phyloP scores from a whole-genome alignment of 2,797 vertebrate species.

The Cyclura pinguis region DNA sequence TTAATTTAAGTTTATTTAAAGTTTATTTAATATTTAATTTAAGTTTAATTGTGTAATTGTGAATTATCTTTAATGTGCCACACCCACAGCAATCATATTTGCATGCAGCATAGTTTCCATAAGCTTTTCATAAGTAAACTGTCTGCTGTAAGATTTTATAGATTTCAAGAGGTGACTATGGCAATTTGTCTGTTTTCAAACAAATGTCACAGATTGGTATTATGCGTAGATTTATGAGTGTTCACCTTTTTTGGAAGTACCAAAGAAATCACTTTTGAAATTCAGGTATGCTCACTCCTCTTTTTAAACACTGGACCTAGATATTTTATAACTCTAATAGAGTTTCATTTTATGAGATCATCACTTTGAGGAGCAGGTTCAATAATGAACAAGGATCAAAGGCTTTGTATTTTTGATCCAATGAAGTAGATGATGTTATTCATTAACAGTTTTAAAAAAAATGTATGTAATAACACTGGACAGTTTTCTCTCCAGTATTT shows the following conservation, averaged over 20 bases:
- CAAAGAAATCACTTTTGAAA: background rate
- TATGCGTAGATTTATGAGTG: background rate
- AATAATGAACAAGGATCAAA: too few species aligned
- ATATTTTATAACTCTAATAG: too few species aligned
- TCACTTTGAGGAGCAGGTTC: too few species aligned
- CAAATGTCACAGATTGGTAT: background rate
- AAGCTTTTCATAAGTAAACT: background rate
- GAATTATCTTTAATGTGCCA: background rate
- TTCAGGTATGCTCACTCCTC: background rate
- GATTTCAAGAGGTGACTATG: background rate
- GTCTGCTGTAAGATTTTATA: background rate
- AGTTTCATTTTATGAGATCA: too few species aligned
- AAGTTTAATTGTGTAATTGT: background rate
- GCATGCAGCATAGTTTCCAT: background rate
- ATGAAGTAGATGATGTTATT: too few species aligned
- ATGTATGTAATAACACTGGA: too few species aligned
- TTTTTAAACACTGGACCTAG: too few species aligned
- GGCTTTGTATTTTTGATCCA: too few species aligned
- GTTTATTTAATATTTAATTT: too few species aligned
- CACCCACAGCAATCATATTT: background rate
- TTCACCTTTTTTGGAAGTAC: background rate
- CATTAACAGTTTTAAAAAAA: too few species aligned
- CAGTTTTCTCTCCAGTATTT: too few species aligned
- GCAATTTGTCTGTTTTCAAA: background rate
- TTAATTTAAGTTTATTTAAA: too few species aligned